Base-by-base conservation (phyloP, 1,140 invertebrate species). In the Apocrypta bakeri region DNA sequence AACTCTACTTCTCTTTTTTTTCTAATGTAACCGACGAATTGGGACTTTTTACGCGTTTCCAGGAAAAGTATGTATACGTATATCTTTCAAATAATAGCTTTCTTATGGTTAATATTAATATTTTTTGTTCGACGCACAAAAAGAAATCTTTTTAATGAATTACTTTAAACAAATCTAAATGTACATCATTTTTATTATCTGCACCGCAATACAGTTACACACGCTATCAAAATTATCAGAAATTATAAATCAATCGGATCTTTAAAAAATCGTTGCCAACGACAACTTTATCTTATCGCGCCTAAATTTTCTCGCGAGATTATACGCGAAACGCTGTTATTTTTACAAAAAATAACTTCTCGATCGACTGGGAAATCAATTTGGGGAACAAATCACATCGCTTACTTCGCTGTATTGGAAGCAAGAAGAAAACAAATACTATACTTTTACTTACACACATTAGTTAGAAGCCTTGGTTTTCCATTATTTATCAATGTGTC, bases 401-500 rank as follows among this genome's bases (percentile, higher is more conserved):
- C 1, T 0, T 17, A 17, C 12, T 17, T 48, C 11, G 1, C 1
- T 17, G 4, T 17, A 48, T 17, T 3, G 42, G 1, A 48, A 48
- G 42, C 21, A 48, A 48, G 42, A n/a, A 56, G 48, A 6, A 56
- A 29, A 56, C 17, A n/a, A n/a, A 56, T n/a, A 56, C 17, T 56
- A 17, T 56, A 4, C 48, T 3, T 21, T 17, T n/a, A n/a, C n/a
- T 1, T 56, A 56, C 27, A 33, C 27, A 48, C 48, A n/a, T 1
- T 56, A 17, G 17, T 17, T 21, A 24, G n/a, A 2, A 25, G 37
- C 33, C 37, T 73, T 42, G 71, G 11, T 73, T 73, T 73, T n/a
- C n/a, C 37, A 42, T 73, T 42, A 69, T 73, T 73, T 48, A n/a
- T 42, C 1, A 42, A 9, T 42, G 37, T 40, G 37, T 73, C 69